These are phyloP conservation scores for Meteorus colon DNA, from an alignment of 2,888 invertebrate genomes.

Conservation along the genomic window DNA sequence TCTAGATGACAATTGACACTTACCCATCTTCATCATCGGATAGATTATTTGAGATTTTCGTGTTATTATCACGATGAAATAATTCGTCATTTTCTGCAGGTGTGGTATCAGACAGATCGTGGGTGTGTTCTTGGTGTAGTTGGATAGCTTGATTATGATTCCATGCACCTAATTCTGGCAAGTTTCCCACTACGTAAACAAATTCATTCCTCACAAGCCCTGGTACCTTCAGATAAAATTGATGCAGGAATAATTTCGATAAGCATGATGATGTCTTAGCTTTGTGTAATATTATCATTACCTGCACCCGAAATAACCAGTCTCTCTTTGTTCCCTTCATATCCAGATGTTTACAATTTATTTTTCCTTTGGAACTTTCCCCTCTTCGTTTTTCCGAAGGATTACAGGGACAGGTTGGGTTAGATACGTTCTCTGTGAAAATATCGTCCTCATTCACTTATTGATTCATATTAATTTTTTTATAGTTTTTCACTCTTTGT, in stretches of 20 bases:
- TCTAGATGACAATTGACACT: slow-evolving; percentile 43
- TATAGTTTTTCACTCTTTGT: neutral
- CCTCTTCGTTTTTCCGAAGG: slow-evolving; percentile 50
- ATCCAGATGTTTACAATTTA: slow-evolving; percentile 51
- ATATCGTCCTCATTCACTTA: slow-evolving; percentile 47
- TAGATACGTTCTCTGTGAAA: slow-evolving; percentile 61
- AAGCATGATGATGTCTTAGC: neutral
- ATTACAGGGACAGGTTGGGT: slow-evolving; percentile 50
- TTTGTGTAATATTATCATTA: slow-evolving; percentile 48
- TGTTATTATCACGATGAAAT: slow-evolving; percentile 60
- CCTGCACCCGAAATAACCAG: slow-evolving; percentile 71
- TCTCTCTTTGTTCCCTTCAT: slow-evolving; percentile 70
- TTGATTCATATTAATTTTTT: neutral
- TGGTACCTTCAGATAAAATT: slow-evolving; percentile 59
- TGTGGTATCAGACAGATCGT: slow-evolving; percentile 37
- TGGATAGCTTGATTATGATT: slow-evolving; percentile 71
- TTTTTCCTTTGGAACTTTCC: slow-evolving; percentile 53
- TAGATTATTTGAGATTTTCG: slow-evolving; percentile 54
- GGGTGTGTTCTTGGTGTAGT: slow-evolving; percentile 60
- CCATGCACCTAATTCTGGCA: slow-evolving; percentile 71
- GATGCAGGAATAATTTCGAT: slow-evolving; percentile 13
- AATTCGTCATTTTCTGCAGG: slow-evolving; percentile 61
- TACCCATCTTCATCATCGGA: slow-evolving; percentile 62
- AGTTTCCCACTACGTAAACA: slow-evolving; percentile 69
- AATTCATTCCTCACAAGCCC: slow-evolving; percentile 68